Conservation (phyloP, 2,888 invertebrate genomes). For the Calliphora vomitoria region DNA sequence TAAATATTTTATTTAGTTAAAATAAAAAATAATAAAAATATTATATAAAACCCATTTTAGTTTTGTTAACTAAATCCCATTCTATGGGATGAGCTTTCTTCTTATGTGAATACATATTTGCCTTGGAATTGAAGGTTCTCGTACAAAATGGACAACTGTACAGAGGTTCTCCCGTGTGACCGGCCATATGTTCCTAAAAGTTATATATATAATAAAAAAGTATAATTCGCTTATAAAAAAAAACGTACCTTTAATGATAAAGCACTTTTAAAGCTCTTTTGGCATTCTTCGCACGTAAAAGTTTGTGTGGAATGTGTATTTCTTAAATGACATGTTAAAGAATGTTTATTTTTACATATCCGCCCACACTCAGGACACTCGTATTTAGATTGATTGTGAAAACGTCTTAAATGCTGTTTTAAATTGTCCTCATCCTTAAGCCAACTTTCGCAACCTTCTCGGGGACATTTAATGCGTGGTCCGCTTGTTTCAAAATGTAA, state of each 20-base stretch:
- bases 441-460: constrained; percentile 83
- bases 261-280: constrained; percentile 83
- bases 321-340: constrained; percentile 82
- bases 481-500: constrained; percentile 82
- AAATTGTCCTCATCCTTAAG: constrained; percentile 83
- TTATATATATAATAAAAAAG: neutral
- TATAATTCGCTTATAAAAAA: neutral
- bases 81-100: constrained; percentile 83
- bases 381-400: constrained; percentile 78
- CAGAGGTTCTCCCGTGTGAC: constrained; percentile 83
- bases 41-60: constrained; percentile 68
- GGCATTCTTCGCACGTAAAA: constrained; percentile 81
- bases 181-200: constrained; percentile 83
- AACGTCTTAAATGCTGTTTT: constrained; percentile 82
- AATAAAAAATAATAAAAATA: constrained; percentile 1
- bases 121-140: constrained; percentile 83
- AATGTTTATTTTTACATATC: constrained; percentile 82
- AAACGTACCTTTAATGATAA: constrained; percentile 80
- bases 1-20: constrained; percentile 30
- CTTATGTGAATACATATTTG: constrained; percentile 84
- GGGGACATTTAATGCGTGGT: constrained; percentile 83
- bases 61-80: constrained; percentile 78
- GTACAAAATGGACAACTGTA: constrained; percentile 83
- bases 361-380: constrained; percentile 82
- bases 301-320: constrained; percentile 81